Base-by-base conservation (phyloP, 2,113 vertebrate species). In the Halcyon senegalensis region DNA sequence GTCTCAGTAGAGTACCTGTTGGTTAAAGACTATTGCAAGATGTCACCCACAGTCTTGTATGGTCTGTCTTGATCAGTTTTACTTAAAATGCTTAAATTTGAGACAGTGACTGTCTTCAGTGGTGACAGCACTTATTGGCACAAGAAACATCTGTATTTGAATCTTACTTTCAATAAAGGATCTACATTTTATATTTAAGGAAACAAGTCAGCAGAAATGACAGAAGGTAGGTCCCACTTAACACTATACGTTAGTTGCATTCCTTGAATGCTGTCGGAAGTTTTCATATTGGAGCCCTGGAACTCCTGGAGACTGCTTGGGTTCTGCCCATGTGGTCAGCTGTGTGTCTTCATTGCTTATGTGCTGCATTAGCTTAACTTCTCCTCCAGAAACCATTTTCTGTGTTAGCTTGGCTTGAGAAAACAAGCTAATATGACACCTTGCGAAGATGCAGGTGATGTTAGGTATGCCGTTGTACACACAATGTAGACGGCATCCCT, bases 231-330 rank as follows among this genome's bases (percentile, higher is more conserved):
- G 13, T 73, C 16, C 13, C 1, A 5, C n/a, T 50, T 44, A 67
- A 31, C 27, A 55, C 11, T 63, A 4, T 13, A 46, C 2, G 6
- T 76, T 21, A 76, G 37, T 43, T 67, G 35, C 0, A 0, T 31
- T 89, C 23, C 27, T 64, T 60, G 63, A 80, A 66, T 19, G 24
- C 30, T 68, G 16, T 44, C 46, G 53, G 62, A 63, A 59, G 8
- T 35, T 92, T 83, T 77, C 18, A 4, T 33, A 27, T 11, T 23
- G 58, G 51, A 78, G 31, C 14, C 60, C 10, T 25, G 58, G 51
- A 78, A 28, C 16, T 66, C 10, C 9, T 16, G 64, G 46, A 73
- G 50, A 55, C 7, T 68, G 56, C 17, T 48, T 46, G 43, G 19
- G 24, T 37, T 82, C 37, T 87, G 41, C 5, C 58, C 10, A 2